Base-by-base conservation (phyloP, 2,888 invertebrate genomes). In the Microctonus aethiopoides region DNA sequence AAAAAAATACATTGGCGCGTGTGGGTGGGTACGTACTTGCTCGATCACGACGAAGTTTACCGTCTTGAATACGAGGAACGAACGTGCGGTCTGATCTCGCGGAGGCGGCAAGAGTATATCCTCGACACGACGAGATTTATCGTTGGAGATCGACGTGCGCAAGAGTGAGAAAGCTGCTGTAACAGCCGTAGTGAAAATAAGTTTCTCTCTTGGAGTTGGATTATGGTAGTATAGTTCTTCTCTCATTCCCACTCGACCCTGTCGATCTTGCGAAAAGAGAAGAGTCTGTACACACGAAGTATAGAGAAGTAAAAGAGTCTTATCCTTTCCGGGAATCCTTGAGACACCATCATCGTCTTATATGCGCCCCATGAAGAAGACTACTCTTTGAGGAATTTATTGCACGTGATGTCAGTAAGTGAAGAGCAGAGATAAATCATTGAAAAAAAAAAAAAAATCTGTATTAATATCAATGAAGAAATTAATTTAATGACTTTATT, bases 121-220 rank as follows among this genome's bases (percentile, higher is more conserved):
- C 66, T 67, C 62, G 63, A 70, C 67, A 70, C 67, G 51, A 62
- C 67, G 66, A 70, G 71, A 71, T 71, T 71, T 71, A 71, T 71
- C 63, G 71, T 39, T 67, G n/a, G 59, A 60, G 69, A 69, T 69
- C 69, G 68, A 69, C 41, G 68, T 22, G 59, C 32, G 39, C 54
- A 52, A 51, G 71, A 54, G 41, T 46, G 62, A 32, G 41, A n/a
- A 29, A 29, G 29, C 3, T 29, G 7, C 3, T 29, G 7, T 29
- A 29, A 7, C 7, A 5, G 7, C 29, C 3, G 29, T 5, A 7
- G 3, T 3, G 7, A 29, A 29, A 29, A 29, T 29, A 29, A 29
- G 29, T n/a, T 1, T 39, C 24, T 32, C 36, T 46, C 24, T 67
- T 41, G 29, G n/a, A n/a, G n/a, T 24, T 61, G 39, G 6, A 24